phyloP scores from a whole-genome alignment of 1,140 invertebrate genomes.

The Nilaparvata lugens region DNA sequence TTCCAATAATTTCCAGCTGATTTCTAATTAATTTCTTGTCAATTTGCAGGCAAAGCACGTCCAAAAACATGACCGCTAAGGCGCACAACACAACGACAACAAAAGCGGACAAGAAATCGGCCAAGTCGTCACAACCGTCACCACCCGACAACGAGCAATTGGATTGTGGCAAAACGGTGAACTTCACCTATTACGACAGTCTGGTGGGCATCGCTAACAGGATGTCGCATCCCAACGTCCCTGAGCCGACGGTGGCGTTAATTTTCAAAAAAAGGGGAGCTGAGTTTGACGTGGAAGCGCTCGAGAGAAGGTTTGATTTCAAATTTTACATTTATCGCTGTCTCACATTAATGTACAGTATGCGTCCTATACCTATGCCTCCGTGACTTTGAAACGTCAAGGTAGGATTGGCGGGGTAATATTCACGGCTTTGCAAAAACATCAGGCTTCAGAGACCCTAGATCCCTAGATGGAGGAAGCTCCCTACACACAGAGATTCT shows the following conservation, averaged over 20 bases:
- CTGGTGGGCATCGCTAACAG: constrained; percentile 69
- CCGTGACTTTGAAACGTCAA: no score
- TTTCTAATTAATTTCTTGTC: not conserved
- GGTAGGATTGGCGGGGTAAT: no score
- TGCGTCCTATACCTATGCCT: no score
- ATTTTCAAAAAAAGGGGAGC: constrained; percentile 66
- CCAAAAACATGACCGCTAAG: no score
- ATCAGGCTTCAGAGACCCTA: no score
- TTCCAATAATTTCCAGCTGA: not conserved
- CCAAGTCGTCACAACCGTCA: constrained; percentile 11
- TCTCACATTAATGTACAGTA: no score
- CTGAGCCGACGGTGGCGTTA: constrained; percentile 57
- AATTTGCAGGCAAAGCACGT: not conserved
- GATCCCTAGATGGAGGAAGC: no score
- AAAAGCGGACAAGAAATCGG: no score
- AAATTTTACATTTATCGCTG: no score
- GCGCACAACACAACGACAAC: no score
- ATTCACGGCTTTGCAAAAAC: no score
- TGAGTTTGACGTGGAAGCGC: constrained; percentile 65
- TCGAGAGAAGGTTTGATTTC: constrained; percentile 45
- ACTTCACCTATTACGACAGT: constrained; percentile 82
- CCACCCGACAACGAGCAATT: constrained; percentile 40
- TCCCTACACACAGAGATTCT: no score
- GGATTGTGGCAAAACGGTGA: constrained; percentile 78
- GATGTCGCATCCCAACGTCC: constrained; percentile 52